Conservation (phyloP, 2,888 invertebrate genomes). For the Scotopteryx bipunctaria region DNA sequence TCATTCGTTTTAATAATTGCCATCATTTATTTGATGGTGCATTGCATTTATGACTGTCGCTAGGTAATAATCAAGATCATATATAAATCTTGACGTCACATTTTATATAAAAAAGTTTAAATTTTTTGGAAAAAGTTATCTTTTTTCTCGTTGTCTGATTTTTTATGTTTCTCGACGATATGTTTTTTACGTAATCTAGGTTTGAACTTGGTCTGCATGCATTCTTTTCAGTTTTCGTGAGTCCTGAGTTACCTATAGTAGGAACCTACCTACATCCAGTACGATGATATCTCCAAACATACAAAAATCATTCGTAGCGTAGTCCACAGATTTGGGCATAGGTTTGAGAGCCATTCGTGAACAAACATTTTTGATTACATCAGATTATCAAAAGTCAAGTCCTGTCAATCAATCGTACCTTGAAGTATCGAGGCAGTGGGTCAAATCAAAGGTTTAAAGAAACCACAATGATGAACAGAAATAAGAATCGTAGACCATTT, state of each 20-base stretch:
- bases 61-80: slow-evolving; percentile 27
- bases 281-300: no score
- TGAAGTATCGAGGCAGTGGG: background rate
- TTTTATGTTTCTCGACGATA: no score
- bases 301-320: no score
- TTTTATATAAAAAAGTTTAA: background rate
- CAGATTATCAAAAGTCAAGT: slow-evolving; percentile 8
- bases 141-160: no score
- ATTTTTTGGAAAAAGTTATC: no score
- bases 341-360: background rate
- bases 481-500: slow-evolving; percentile 10
- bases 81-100: background rate
- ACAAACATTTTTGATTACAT: slow-evolving; percentile 9
- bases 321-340: no score
- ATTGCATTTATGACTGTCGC: slow-evolving; percentile 34
- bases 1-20: slow-evolving; percentile 53
- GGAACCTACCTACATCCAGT: no score
- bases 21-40: slow-evolving; percentile 46
- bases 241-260: no score
- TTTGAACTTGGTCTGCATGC: no score
- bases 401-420: slow-evolving; percentile 19
- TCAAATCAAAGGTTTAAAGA: background rate
- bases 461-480: background rate
- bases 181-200: no score
- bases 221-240: no score